Evolutionary conservation across 1,140 invertebrate species (phyloP), one percentile per base, ranked within the genome.

Genomic region (Lepidostoma basale): DNA sequence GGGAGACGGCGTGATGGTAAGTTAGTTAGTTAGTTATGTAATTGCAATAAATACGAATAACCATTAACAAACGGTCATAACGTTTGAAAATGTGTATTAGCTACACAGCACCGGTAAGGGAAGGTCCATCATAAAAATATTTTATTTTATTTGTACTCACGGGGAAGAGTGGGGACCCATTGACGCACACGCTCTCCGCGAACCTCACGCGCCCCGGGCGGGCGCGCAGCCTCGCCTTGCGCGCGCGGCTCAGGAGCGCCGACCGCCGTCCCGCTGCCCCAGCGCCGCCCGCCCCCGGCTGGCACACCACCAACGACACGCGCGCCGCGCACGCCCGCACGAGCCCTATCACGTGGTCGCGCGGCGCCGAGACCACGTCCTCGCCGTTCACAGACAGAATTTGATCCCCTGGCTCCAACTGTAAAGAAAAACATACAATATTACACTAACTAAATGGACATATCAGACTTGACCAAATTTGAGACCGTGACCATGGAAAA

Each of bases 351-450:
- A 97, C 95, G 79, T 93, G 91, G 79, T 96, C 93, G 3, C 95
- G 79, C 0, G 93, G 92, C 2, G 93, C 91, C 16, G 87, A 83
- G 74, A 89, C 88, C 0, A 97, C 94, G 78, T 97, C 93, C 81
- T 95, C 92, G 0, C 92, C 93, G 77, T 97, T 96, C 39, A 97
- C 93, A 65, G 87, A 86, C 9, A 95, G 84, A 56, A 97, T 95
- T 78, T 95, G 93, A 79, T 97, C 95, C 6, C 93, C 94, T 0
- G 94, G 92, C 74, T 94, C 86, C 33, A 97, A 79, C 84, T 87
- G 77, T n/a, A 81, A 75, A 71, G 70, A 42, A 26, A 26, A 66
- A 33, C 30, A 39, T 12, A n/a, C 25, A 4, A 58, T 30, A 58
- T 58, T 58, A n/a, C n/a, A n/a, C n/a, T n/a, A n/a, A n/a, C n/a